phyloP scores from a whole-genome alignment of 2,113 vertebrate species.

The Malurus alboscapulatus region DNA sequence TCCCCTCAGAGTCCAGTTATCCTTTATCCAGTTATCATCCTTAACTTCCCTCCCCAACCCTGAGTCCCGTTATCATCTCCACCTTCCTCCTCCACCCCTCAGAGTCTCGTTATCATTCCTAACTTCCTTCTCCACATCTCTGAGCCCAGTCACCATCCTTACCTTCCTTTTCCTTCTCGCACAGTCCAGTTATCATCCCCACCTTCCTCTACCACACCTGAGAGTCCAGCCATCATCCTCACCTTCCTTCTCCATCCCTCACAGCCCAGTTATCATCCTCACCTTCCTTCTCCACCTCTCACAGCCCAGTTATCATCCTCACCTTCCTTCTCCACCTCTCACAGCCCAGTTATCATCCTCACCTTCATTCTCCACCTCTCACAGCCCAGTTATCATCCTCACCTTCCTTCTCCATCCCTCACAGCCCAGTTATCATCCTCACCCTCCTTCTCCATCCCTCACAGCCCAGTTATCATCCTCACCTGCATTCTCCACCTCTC shows the following conservation, averaged over 20 bases:
- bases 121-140: neutral
- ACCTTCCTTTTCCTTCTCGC: fast-evolving
- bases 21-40: too few species aligned
- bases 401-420: fast-evolving
- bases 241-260: fast-evolving
- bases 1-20: fast-evolving
- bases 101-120: neutral
- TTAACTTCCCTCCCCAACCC: fast-evolving
- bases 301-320: too few species aligned
- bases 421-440: too few species aligned
- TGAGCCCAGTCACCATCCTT: too few species aligned
- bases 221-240: too few species aligned
- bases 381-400: neutral
- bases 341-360: neutral
- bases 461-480: too few species aligned
- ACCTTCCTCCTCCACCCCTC: too few species aligned
- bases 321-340: neutral
- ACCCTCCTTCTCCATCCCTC: fast-evolving
- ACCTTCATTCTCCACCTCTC: neutral
- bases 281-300: fast-evolving
- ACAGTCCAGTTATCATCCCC: neutral
- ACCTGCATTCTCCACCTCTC: neutral
- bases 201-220: fast-evolving
- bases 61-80: neutral
- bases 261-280: too few species aligned